These are phyloP conservation scores for Lepus europaeus DNA, from an alignment of 2,113 vertebrate species.

Conservation along the genomic window DNA sequence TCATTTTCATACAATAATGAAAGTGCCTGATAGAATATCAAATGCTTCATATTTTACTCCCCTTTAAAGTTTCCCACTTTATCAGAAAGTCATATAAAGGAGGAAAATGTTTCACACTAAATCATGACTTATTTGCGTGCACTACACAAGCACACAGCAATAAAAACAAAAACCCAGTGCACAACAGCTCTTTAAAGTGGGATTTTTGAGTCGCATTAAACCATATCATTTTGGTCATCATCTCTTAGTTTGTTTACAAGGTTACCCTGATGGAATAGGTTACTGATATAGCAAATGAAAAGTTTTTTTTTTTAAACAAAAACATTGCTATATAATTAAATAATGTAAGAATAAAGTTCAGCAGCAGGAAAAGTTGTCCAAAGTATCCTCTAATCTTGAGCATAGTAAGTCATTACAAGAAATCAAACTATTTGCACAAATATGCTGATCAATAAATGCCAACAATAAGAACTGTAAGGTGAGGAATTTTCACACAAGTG, in stretches of 20 bases:
- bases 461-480: background rate
- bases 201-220: background rate
- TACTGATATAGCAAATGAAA: background rate
- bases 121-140: background rate
- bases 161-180: conserved; percentile 13
- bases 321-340: background rate
- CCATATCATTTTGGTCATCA: background rate
- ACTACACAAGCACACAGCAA: background rate
- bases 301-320: background rate
- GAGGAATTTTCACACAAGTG: background rate
- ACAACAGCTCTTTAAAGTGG: background rate
- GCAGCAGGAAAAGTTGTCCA: background rate
- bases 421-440: background rate
- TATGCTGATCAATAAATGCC: background rate
- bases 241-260: conserved; percentile 20
- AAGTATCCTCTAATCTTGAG: background rate
- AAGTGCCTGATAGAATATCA: background rate
- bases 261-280: background rate
- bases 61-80: background rate
- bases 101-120: background rate
- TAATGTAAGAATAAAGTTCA: conserved; percentile 1
- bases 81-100: background rate
- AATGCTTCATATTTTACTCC: background rate
- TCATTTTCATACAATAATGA: background rate
- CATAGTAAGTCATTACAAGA: background rate